Conservation (phyloP, 2,888 invertebrate species). For the Lasioglossum vierecki region DNA sequence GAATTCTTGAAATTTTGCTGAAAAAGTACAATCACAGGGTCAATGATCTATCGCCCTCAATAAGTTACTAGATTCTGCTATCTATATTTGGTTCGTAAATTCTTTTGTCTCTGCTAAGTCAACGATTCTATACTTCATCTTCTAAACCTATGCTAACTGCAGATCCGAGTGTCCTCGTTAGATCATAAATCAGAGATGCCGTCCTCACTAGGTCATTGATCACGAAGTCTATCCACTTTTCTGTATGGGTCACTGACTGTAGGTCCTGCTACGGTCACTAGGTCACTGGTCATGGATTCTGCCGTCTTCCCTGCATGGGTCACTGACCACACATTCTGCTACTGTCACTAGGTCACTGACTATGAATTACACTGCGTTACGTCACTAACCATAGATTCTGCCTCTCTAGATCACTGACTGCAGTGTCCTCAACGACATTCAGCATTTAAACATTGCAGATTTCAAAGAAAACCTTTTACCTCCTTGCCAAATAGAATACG, state of each 20-base stretch:
- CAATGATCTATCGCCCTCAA: not conserved
- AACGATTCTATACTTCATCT: no score
- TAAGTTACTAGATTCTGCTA: not conserved
- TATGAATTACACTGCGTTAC: not conserved
- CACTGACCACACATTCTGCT: not conserved
- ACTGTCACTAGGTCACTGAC: not conserved
- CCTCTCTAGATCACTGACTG: not conserved
- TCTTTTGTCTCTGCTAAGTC: not conserved
- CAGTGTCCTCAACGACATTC: not conserved
- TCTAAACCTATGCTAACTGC: not conserved
- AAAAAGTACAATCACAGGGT: not conserved
- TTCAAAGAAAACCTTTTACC: not conserved
- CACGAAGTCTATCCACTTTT: not conserved
- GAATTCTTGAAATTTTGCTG: not conserved
- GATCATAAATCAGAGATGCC: not conserved
- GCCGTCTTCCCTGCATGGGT: no score
- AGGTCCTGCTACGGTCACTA: not conserved
- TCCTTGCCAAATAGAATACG: not conserved
- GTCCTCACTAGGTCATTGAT: not conserved
- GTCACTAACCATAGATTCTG: not conserved
- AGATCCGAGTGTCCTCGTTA: not conserved
- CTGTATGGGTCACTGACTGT: not conserved
- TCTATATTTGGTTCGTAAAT: not conserved
- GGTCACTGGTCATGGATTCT: not conserved
- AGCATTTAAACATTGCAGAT: not conserved